Conservation (phyloP, 2,888 invertebrate species). For the Gerris lacustris region DNA sequence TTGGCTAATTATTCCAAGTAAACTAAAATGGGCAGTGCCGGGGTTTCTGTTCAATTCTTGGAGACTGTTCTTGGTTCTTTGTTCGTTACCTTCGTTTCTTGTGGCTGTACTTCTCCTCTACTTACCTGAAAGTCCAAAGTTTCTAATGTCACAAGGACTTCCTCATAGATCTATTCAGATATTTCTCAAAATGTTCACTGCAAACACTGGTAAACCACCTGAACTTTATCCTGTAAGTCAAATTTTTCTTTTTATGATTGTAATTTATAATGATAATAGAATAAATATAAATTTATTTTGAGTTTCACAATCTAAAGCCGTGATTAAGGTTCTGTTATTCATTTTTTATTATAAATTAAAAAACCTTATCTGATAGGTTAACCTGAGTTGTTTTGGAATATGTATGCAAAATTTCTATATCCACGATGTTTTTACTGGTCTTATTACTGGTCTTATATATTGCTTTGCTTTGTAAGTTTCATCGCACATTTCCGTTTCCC, state of each 20-base stretch:
- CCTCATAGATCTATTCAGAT: slow-evolving; percentile 70
- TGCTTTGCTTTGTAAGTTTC: too few relatives aligned
- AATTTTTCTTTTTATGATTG: neutral
- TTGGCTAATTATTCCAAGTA: slow-evolving; percentile 45
- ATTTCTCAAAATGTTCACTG: slow-evolving; percentile 65
- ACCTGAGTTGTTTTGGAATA: too few relatives aligned
- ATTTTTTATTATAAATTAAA: neutral
- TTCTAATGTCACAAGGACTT: slow-evolving; percentile 64
- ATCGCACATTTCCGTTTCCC: too few relatives aligned
- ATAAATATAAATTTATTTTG: neutral
- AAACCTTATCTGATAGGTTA: neutral
- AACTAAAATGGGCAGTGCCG: slow-evolving; percentile 53
- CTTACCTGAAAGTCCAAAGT: slow-evolving; percentile 84
- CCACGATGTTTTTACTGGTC: too few relatives aligned
- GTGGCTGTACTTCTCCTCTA: slow-evolving; percentile 71
- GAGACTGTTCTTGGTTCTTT: slow-evolving; percentile 79
- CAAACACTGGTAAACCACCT: slow-evolving; percentile 63
- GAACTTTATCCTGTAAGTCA: slow-evolving; percentile 61
- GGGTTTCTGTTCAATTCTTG: slow-evolving; percentile 77
- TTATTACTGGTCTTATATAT: too few relatives aligned
- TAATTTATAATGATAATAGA: neutral
- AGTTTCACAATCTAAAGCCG: neutral
- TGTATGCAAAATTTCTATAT: too few relatives aligned
- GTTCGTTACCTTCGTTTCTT: slow-evolving; percentile 76
- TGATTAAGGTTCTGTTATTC: neutral